A percentile compares a stretch with the other conserved stretches of the same genome.
phyloP scores from a whole-genome alignment of 2,797 vertebrate genomes.

The Megaceryle alcyon region DNA sequence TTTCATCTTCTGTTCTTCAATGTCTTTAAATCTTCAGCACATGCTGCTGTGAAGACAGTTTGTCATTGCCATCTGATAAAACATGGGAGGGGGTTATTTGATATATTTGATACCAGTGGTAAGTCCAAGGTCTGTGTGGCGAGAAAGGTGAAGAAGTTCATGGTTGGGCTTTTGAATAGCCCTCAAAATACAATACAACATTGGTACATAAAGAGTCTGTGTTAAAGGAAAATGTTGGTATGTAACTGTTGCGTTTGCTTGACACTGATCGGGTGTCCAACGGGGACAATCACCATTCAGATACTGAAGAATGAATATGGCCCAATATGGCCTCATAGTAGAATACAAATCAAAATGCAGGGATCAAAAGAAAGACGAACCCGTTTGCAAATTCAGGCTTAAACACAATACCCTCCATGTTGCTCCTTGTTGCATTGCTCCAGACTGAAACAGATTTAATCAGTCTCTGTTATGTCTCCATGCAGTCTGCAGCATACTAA shows the following conservation, averaged over 20 bases:
- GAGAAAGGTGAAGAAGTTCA: background rate
- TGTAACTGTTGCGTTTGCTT: background rate
- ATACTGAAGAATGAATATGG: background rate
- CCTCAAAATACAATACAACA: background rate
- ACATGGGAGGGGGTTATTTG: background rate
- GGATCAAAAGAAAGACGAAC: background rate
- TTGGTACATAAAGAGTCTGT: background rate
- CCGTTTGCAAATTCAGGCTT: background rate
- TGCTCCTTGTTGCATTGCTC: background rate
- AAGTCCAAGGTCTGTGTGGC: background rate
- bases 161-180: background rate
- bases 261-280: background rate
- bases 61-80: background rate
- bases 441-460: background rate
- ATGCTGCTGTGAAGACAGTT: background rate
- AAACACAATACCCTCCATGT: background rate
- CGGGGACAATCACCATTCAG: background rate
- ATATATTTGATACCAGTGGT: background rate
- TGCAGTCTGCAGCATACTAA: background rate
- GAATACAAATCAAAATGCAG: background rate
- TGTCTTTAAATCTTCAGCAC: background rate
- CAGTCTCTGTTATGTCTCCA: background rate
- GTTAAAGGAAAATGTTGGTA: background rate
- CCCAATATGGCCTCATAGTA: background rate
- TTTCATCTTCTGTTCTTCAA: background rate